Evolutionary conservation across 92 coral and sea anemone species (phyloP).

Genomic region (Palythoa grandiflora): DNA sequence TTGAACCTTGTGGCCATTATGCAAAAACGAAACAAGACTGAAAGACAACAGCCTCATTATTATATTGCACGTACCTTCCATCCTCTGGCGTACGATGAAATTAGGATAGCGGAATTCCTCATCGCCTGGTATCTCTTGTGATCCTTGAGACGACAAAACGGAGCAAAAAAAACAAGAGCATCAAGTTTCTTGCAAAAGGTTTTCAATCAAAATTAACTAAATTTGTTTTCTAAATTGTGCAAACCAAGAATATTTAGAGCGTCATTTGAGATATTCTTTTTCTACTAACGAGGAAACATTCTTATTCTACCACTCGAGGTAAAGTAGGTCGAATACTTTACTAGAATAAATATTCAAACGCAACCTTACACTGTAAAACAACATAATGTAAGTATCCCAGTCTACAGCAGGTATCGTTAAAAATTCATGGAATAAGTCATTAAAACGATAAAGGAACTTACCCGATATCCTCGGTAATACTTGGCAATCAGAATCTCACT

Average conservation of each 20-base stretch:
- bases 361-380: neutral
- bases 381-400: neutral
- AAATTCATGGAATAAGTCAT: neutral
- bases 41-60: neutral
- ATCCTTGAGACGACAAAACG: slow-evolving; percentile 61
- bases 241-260: neutral
- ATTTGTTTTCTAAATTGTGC: neutral
- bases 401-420: neutral
- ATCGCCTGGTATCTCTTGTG: slow-evolving; percentile 74
- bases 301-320: neutral
- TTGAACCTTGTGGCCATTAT: too few species aligned
- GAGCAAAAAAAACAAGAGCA: neutral
- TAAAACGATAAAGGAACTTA: slow-evolving; percentile 35
- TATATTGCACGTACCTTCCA: slow-evolving; percentile 79
- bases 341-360: neutral
- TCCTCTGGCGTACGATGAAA: slow-evolving; percentile 88
- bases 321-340: neutral
- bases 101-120: slow-evolving; percentile 86
- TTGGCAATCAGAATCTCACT: slow-evolving; percentile 95
- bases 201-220: neutral
- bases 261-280: neutral
- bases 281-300: neutral
- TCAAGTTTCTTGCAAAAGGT: neutral
- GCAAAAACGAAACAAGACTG: neutral
- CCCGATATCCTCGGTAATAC: slow-evolving; percentile 92